phyloP scores from a whole-genome alignment of 2,797 vertebrate genomes.

The Enteromius trimaculatus region DNA sequence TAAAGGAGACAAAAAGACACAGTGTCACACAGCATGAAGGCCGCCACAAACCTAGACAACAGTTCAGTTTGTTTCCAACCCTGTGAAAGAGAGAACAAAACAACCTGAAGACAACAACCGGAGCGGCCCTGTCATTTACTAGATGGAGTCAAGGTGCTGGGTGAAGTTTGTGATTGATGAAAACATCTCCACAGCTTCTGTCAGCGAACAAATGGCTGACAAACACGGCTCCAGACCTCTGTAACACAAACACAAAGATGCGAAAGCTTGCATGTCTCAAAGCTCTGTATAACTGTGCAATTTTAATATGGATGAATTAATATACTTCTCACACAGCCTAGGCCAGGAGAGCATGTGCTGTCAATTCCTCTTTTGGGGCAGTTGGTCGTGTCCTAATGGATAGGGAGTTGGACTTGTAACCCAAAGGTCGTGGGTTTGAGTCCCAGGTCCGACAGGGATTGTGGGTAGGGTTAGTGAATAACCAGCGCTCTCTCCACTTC shows the following conservation, averaged over 20 bases:
- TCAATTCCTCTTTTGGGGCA: conserved; percentile 8
- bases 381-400: too few relatives aligned
- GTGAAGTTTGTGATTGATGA: conserved; percentile 46
- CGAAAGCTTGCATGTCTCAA: background rate
- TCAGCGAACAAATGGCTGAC: background rate
- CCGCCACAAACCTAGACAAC: conserved; percentile 24
- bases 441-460: too few relatives aligned
- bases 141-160: conserved; percentile 11
- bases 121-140: conserved; percentile 40
- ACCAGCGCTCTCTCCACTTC: too few relatives aligned
- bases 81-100: conserved; percentile 24
- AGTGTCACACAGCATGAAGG: conserved; percentile 29
- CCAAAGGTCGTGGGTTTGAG: too few relatives aligned
- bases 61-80: conserved; percentile 26
- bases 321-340: conserved; percentile 21
- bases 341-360: background rate
- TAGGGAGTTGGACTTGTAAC: too few relatives aligned
- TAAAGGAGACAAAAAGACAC: conserved; percentile 8
- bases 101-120: conserved; percentile 42
- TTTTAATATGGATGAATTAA: conserved; percentile 42
- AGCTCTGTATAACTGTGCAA: background rate
- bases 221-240: conserved; percentile 16
- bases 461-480: too few relatives aligned
- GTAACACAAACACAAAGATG: conserved; percentile 36
- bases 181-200: conserved; percentile 31